These are phyloP conservation scores for Catocala nupta DNA, from an alignment of 2,888 invertebrate genomes.

Conservation along the genomic window DNA sequence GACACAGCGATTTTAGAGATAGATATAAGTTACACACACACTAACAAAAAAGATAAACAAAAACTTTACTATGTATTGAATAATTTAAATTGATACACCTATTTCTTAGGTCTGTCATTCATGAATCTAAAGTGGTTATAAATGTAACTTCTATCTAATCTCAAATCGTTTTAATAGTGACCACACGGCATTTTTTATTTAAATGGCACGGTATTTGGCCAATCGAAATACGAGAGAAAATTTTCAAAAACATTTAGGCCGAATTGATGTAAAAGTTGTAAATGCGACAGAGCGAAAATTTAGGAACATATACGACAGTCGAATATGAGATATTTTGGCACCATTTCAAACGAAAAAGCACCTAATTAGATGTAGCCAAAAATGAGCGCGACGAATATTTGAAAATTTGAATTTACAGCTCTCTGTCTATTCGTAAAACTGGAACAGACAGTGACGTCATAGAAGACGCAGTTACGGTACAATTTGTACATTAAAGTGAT, in stretches of 20 bases:
- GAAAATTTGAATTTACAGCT: not conserved
- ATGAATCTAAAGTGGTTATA: too few relatives aligned
- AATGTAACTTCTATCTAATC: constrained; percentile 18
- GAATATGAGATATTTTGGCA: constrained; percentile 21
- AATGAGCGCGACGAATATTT: constrained; percentile 11
- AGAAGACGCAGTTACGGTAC: constrained; percentile 1
- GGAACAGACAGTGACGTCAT: not conserved
- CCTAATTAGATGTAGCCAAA: constrained; percentile 26
- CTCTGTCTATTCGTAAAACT: not conserved
- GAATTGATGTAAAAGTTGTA: constrained; percentile 24
- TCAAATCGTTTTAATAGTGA: constrained; percentile 24
- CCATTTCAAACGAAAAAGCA: constrained; percentile 42
- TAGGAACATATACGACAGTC: constrained; percentile 55
- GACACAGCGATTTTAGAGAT: not conserved
- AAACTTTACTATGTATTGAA: too few relatives aligned
- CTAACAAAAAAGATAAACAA: too few relatives aligned
- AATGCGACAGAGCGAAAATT: constrained; percentile 34
- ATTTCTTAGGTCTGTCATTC: too few relatives aligned
- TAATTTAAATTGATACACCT: too few relatives aligned
- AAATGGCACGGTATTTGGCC: constrained; percentile 55
- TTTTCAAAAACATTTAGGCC: constrained; percentile 50
- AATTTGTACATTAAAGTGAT: constrained; percentile 22
- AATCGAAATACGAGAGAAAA: constrained; percentile 26
- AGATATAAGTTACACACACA: constrained; percentile 7
- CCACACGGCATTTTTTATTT: constrained; percentile 30